Conservation (phyloP, 1,140 invertebrate genomes). For the Drosophila subpulchrella region DNA sequence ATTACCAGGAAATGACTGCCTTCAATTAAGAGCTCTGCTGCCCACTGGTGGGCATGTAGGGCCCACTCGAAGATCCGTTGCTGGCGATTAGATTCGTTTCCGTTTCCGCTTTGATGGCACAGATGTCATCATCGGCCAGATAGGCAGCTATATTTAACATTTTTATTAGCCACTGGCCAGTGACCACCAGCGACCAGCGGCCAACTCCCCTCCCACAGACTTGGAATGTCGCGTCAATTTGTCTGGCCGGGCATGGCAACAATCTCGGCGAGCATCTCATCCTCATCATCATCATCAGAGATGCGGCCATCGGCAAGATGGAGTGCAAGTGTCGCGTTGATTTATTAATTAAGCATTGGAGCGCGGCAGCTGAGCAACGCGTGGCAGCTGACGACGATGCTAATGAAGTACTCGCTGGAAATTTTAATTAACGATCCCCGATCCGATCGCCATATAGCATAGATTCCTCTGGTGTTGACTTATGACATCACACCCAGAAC, state of each 20-base stretch:
- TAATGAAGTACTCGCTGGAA: slow-evolving; percentile 79
- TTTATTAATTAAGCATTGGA: slow-evolving; percentile 84
- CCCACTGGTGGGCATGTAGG: slow-evolving; percentile 4
- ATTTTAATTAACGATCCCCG: slow-evolving; percentile 78
- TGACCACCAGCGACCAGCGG: slow-evolving; percentile 12
- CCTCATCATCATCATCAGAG: slow-evolving; percentile 10
- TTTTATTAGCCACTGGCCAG: slow-evolving; percentile 35
- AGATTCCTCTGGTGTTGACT: slow-evolving; percentile 64
- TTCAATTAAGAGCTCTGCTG: slow-evolving; percentile 19
- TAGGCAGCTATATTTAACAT: slow-evolving; percentile 70
- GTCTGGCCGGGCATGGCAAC: slow-evolving; percentile 70
- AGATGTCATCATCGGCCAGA: slow-evolving; percentile 33
- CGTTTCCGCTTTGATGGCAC: slow-evolving; percentile 56
- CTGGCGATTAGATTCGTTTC: slow-evolving; percentile 69
- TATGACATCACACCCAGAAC: slow-evolving; percentile 73
- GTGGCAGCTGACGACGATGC: slow-evolving; percentile 67
- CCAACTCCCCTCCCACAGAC: slow-evolving; percentile 26
- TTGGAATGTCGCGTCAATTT: slow-evolving; percentile 81
- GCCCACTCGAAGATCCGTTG: slow-evolving; percentile 59
- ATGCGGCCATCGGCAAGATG: slow-evolving; percentile 61
- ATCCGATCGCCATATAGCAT: slow-evolving; percentile 55
- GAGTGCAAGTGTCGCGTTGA: slow-evolving; percentile 84
- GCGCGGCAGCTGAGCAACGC: slow-evolving; percentile 63
- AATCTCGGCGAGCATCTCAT: slow-evolving; percentile 56
- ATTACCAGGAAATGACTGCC: slow-evolving; percentile 24